Conservation (phyloP, 2,888 invertebrate species). For the Drosophila quinaria region DNA sequence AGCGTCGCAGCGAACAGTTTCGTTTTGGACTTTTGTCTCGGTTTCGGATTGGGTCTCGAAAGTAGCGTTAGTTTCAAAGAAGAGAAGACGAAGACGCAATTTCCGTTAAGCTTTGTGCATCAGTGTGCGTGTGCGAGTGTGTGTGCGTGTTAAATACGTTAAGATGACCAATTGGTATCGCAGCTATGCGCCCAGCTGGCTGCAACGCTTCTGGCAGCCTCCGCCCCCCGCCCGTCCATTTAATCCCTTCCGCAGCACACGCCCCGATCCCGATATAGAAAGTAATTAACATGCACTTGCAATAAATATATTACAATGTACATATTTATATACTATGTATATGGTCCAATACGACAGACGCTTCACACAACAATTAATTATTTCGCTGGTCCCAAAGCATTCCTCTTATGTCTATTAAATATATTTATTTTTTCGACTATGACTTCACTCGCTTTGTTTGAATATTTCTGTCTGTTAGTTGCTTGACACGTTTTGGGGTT, state of each 20-base stretch:
- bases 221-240: conserved; percentile 56
- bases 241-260: conserved; percentile 79
- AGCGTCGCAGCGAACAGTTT: conserved; percentile 55
- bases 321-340: not conserved
- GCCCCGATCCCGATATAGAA: conserved; percentile 74
- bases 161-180: conserved; percentile 79
- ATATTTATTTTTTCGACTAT: conserved; percentile 51
- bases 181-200: conserved; percentile 81
- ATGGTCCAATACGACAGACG: conserved; percentile 31
- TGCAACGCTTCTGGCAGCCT: conserved; percentile 82
- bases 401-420: conserved; percentile 20
- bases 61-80: conserved; percentile 23
- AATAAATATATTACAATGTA: not conserved
- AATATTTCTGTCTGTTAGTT: conserved; percentile 31
- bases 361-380: conserved; percentile 23
- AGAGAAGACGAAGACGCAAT: conserved; percentile 37
- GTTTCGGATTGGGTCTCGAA: conserved; percentile 5
- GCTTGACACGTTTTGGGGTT: conserved; percentile 70
- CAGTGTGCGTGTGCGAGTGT: conserved; percentile 6
- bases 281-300: conserved; percentile 60
- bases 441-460: conserved; percentile 63
- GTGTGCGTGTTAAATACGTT: conserved; percentile 3
- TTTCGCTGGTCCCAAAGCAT: conserved; percentile 21
- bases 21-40: conserved; percentile 9
- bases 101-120: conserved; percentile 57